phyloP scores from a whole-genome alignment of 2,797 vertebrate species.

The Oreonectes daqikongensis region DNA sequence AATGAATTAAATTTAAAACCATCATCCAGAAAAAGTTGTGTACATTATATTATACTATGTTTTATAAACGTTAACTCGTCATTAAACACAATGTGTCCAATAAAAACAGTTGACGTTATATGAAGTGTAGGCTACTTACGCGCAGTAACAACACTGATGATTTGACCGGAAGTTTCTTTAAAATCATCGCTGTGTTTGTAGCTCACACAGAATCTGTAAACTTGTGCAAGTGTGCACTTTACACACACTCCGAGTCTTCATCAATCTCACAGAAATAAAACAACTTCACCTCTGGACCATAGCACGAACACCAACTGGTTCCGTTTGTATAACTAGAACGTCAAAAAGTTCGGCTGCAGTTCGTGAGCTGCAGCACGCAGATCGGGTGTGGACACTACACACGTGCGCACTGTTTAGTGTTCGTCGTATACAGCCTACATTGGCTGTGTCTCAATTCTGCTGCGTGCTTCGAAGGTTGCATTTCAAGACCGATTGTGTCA shows the following conservation, averaged over 20 bases:
- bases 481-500: no score
- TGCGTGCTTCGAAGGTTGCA: no score
- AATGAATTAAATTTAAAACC: no score
- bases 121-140: slow-evolving; percentile 62
- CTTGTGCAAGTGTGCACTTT: slow-evolving; percentile 21
- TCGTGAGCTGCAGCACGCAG: slow-evolving; percentile 38
- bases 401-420: slow-evolving; percentile 39
- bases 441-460: no score
- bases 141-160: slow-evolving; percentile 61
- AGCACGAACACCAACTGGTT: background rate
- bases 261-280: background rate
- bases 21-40: no score
- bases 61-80: no score
- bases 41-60: no score
- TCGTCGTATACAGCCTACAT: background rate
- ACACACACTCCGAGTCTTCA: slow-evolving; percentile 14
- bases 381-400: slow-evolving; percentile 16
- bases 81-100: no score
- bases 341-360: background rate
- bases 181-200: slow-evolving; percentile 65
- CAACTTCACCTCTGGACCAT: background rate
- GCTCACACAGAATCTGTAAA: slow-evolving; percentile 9
- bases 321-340: background rate
- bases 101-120: background rate
- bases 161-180: slow-evolving; percentile 64